Conservation (phyloP, 2,797 vertebrate species). For the Rhincodon typus region DNA sequence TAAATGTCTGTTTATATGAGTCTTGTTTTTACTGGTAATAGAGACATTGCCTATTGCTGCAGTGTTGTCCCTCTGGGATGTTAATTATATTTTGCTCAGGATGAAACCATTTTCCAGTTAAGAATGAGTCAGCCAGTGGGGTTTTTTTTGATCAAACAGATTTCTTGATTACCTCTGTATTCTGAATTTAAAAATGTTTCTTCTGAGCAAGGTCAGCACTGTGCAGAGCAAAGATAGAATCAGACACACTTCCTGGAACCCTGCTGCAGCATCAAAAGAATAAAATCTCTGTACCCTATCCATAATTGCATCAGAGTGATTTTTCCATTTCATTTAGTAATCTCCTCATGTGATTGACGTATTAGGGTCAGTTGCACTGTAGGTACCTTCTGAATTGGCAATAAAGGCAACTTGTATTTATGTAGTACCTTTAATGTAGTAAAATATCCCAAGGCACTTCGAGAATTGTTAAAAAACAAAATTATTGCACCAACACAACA, state of each 20-base stretch:
- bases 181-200: background rate
- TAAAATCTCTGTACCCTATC: background rate
- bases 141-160: background rate
- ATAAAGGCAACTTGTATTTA: background rate
- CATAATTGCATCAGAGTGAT: background rate
- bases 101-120: background rate
- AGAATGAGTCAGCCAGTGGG: background rate
- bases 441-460: too few species aligned
- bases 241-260: background rate
- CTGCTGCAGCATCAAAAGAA: background rate
- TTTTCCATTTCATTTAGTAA: background rate
- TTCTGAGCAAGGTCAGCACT: background rate
- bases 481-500: background rate
- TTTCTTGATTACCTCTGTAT: background rate
- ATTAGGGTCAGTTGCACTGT: background rate
- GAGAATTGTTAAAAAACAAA: too few species aligned
- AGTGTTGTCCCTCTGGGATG: background rate
- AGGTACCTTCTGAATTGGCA: background rate
- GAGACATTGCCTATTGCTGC: background rate
- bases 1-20: background rate
- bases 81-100: conserved; percentile 20
- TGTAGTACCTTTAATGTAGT: background rate
- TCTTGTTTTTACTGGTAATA: background rate
- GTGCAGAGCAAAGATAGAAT: background rate
- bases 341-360: background rate